A percentile compares a stretch with the other conserved stretches of the same genome.
Evolutionary conservation across 1,140 invertebrate genomes (phyloP).

Genomic region (Daktulosphaira vitifoliae): DNA sequence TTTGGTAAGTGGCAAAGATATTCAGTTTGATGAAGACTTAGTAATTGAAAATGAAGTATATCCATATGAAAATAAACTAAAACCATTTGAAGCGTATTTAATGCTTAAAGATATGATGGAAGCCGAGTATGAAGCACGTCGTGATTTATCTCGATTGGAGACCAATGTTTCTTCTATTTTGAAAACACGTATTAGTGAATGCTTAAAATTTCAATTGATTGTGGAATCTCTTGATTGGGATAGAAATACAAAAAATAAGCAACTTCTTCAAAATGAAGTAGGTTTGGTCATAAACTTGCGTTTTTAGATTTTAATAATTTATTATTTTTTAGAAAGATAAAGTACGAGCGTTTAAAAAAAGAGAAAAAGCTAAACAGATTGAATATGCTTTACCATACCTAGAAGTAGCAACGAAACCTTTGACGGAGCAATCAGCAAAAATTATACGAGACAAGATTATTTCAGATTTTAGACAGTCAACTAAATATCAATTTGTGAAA

Average conservation of each 20-base stretch:
- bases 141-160: not conserved
- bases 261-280: conserved; percentile 9
- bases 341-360: not conserved
- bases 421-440: not conserved
- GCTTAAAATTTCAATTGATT: not conserved
- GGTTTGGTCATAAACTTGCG: not conserved
- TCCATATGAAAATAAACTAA: conserved; percentile 1
- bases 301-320: not conserved
- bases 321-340: conserved; percentile 19
- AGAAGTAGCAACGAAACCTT: not conserved
- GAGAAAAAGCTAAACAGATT: conserved; percentile 1
- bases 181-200: not conserved
- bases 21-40: not conserved
- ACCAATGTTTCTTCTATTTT: not conserved
- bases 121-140: conserved; percentile 1
- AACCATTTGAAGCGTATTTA: not conserved
- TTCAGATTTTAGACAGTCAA: not conserved
- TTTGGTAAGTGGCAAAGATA: conserved; percentile 37
- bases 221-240: conserved; percentile 14
- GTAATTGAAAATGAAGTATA: conserved; percentile 10
- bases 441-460: not conserved
- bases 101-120: conserved; percentile 16
- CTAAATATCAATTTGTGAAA: not conserved
- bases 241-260: not conserved
- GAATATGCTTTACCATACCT: not conserved